A percentile compares a stretch with the other conserved stretches of the same genome.
phyloP scores from a whole-genome alignment of 2,888 invertebrate species.

The Blera fallax region DNA sequence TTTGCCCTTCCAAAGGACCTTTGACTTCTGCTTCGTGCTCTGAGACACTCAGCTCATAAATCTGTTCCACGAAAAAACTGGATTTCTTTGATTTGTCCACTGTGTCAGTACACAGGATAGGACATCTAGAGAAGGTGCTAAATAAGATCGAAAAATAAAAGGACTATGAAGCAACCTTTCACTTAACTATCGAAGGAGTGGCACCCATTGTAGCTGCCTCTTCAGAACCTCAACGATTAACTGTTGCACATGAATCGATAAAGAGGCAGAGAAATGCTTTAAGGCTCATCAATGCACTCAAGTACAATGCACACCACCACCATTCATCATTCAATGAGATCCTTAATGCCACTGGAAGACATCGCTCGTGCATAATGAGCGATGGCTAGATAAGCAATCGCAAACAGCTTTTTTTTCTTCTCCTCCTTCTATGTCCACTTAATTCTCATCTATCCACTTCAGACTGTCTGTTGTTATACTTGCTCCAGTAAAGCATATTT shows the following conservation, averaged over 20 bases:
- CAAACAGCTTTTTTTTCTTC: conserved; percentile 20
- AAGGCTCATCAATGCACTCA: conserved; percentile 54
- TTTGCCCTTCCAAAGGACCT: too few relatives aligned
- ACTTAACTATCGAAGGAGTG: background rate
- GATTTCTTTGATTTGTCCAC: too few relatives aligned
- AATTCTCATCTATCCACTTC: conserved; percentile 28
- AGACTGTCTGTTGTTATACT: background rate
- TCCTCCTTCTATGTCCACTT: background rate
- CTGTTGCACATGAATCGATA: conserved; percentile 43
- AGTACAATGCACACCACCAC: background rate
- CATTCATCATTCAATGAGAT: conserved; percentile 30
- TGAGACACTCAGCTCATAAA: too few relatives aligned
- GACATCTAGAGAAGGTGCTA: too few relatives aligned
- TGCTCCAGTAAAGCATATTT: background rate
- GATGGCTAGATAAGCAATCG: conserved; percentile 53
- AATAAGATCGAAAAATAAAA: too few relatives aligned
- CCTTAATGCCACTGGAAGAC: conserved; percentile 43
- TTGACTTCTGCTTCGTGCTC: too few relatives aligned
- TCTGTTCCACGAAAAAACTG: too few relatives aligned
- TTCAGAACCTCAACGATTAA: background rate
- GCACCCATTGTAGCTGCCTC: background rate
- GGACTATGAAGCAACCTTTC: too few relatives aligned
- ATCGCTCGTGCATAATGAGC: conserved; percentile 56
- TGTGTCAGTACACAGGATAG: too few relatives aligned
- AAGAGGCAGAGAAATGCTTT: background rate